These are phyloP conservation scores for Gisinianus flammeolus DNA, from an alignment of 2,888 invertebrate species.

Conservation along the genomic window DNA sequence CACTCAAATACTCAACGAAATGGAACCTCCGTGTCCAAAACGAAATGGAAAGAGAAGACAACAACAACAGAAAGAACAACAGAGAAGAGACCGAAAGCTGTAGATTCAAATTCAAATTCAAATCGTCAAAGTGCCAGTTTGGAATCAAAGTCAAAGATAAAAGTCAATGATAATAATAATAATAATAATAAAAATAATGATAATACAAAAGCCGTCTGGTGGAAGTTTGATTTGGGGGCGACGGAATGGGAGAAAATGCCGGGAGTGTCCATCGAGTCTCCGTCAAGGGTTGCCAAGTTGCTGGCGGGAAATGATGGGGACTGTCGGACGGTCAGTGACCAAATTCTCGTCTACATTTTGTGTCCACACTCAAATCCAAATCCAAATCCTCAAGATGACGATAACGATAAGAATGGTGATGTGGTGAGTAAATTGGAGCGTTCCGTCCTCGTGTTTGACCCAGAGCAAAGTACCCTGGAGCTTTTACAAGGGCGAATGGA, in stretches of 20 bases:
- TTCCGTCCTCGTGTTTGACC: constrained; percentile 50
- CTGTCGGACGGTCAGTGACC: constrained; percentile 49
- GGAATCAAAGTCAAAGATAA: not conserved
- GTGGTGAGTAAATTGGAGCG: too few relatives aligned
- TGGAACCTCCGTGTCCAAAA: not conserved
- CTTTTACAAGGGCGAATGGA: constrained; percentile 41
- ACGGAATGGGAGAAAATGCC: constrained; percentile 58
- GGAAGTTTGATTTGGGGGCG: constrained; percentile 57
- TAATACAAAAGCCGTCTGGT: constrained; percentile 40
- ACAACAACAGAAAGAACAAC: not conserved
- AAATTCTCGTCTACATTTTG: constrained; percentile 48
- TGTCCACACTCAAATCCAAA: constrained; percentile 50
- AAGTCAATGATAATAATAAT: not conserved
- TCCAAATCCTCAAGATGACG: not conserved
- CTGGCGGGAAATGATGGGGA: constrained; percentile 23
- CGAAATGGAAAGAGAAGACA: not conserved
- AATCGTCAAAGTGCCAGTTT: not conserved
- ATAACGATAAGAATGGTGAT: too few relatives aligned
- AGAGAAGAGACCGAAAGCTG: not conserved
- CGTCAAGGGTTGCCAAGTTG: not conserved
- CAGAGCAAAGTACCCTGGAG: constrained; percentile 23
- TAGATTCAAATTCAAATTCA: not conserved
- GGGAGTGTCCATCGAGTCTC: constrained; percentile 29
- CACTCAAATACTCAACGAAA: not conserved
- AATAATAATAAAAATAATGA: not conserved